Conservation (phyloP, 2,113 vertebrate genomes). For the Paedocypris sp. region DNA sequence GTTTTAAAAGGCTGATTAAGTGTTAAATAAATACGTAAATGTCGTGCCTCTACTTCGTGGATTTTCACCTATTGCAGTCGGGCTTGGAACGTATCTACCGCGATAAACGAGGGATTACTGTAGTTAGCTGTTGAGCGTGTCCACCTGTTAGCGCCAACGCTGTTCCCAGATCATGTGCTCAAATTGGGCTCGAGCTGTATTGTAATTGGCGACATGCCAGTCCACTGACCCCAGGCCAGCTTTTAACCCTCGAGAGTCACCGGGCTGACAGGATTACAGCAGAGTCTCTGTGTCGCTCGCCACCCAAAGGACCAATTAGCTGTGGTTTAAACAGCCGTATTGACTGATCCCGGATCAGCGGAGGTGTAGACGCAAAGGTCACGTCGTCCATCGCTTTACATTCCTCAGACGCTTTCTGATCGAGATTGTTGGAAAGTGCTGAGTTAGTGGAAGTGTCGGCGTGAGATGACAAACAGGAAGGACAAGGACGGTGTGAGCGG, state of each 20-base stretch:
- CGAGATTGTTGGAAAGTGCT: not conserved
- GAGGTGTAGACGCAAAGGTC: not conserved
- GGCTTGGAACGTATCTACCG: too few relatives aligned
- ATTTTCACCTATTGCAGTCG: too few relatives aligned
- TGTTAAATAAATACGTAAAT: too few relatives aligned
- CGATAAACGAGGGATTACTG: too few relatives aligned
- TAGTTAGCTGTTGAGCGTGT: too few relatives aligned
- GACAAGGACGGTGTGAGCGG: too few relatives aligned
- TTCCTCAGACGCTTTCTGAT: not conserved
- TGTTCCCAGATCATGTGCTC: constrained; percentile 13
- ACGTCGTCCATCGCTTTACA: not conserved
- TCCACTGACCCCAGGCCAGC: constrained; percentile 18
- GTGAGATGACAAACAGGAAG: not conserved
- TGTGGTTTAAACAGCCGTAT: constrained; percentile 5
- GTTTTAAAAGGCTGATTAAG: too few relatives aligned
- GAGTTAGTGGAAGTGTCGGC: not conserved
- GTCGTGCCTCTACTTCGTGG: too few relatives aligned
- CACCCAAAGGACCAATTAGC: not conserved
- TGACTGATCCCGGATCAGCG: not conserved
- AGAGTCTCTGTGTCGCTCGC: not conserved
- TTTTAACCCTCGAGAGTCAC: constrained; percentile 22
- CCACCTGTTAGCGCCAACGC: constrained; percentile 2
- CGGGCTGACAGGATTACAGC: constrained; percentile 5
- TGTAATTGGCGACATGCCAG: constrained; percentile 21
- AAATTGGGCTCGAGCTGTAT: constrained; percentile 1